These are phyloP conservation scores for Rhinoderma darwinii DNA, from an alignment of 2,113 vertebrate genomes.

Conservation along the genomic window DNA sequence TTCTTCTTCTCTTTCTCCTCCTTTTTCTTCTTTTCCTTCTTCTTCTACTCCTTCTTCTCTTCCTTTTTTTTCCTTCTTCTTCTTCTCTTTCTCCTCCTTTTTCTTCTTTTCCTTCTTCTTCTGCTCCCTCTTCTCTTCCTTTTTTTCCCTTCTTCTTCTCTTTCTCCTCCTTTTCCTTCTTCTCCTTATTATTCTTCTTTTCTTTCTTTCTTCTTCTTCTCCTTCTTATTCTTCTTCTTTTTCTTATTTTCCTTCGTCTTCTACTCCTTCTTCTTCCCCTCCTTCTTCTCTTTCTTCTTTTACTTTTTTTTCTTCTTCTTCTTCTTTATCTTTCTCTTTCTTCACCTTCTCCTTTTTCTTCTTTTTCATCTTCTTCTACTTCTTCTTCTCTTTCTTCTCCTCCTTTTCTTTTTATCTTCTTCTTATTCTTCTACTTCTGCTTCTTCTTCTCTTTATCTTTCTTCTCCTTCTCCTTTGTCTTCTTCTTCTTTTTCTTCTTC, in stretches of 20 bases:
- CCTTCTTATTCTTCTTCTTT: background rate
- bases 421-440: background rate
- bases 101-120: too few species aligned
- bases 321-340: background rate
- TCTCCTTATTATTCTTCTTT: background rate
- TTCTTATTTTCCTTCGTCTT: too few species aligned
- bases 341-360: background rate
- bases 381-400: background rate
- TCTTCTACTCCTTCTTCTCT: too few species aligned
- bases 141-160: background rate
- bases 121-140: background rate
- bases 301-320: background rate
- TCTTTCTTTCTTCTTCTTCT: background rate
- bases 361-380: background rate
- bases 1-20: too few species aligned
- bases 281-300: too few species aligned
- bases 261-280: too few species aligned
- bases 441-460: background rate
- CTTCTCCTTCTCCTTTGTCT: background rate
- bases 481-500: background rate
- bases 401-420: background rate
- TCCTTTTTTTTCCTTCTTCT: too few species aligned
- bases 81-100: too few species aligned
- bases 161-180: background rate
- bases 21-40: too few species aligned